Conservation (phyloP, 2,888 invertebrate species). For the Gastrophysa polygoni region DNA sequence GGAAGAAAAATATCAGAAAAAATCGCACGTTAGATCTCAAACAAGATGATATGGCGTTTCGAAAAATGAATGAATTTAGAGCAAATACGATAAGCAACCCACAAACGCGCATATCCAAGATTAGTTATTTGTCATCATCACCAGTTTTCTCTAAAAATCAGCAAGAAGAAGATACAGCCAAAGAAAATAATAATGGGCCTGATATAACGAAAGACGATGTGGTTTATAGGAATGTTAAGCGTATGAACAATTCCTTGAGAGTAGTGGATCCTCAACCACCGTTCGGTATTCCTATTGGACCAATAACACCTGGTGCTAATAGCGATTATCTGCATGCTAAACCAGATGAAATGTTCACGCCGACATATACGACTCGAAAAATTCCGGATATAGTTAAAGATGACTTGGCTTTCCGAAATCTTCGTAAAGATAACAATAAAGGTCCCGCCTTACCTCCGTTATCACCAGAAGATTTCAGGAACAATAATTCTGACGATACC, state of each 20-base stretch:
- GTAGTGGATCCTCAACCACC: conserved; percentile 84
- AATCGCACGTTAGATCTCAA: conserved; percentile 68
- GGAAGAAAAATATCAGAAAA: conserved; percentile 48
- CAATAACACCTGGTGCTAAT: conserved; percentile 78
- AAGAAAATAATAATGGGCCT: conserved; percentile 64
- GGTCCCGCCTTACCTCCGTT: conserved; percentile 58
- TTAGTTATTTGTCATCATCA: conserved; percentile 73
- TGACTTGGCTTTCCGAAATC: conserved; percentile 83
- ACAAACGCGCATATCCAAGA: conserved; percentile 60
- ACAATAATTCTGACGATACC: conserved; percentile 57
- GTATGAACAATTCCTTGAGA: conserved; percentile 75
- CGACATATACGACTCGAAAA: conserved; percentile 68
- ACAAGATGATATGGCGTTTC: conserved; percentile 81
- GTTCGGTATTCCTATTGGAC: conserved; percentile 88
- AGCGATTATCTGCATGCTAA: conserved; percentile 85
- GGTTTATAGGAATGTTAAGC: conserved; percentile 78
- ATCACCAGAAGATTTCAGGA: conserved; percentile 60
- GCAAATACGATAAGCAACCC: conserved; percentile 59
- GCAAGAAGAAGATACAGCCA: conserved; percentile 50
- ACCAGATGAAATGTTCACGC: conserved; percentile 64
- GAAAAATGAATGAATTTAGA: conserved; percentile 71
- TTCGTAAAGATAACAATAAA: conserved; percentile 79
- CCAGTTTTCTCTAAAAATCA: conserved; percentile 68
- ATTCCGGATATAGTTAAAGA: conserved; percentile 85
- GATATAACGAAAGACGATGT: conserved; percentile 85